Evolutionary conservation across 2,797 vertebrate species (phyloP).

Genomic region (Pteronotus mesoamericanus): DNA sequence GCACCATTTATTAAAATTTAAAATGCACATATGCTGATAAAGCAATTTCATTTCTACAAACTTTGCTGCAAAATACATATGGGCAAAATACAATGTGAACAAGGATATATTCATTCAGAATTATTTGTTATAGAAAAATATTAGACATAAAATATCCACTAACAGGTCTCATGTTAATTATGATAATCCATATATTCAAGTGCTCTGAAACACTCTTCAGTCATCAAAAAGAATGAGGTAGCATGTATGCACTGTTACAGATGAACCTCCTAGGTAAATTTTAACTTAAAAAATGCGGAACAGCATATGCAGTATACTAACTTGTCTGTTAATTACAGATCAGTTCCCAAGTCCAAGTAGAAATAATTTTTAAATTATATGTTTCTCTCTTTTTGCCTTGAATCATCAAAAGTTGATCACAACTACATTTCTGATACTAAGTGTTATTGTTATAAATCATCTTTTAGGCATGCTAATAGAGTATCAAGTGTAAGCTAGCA

Average conservation of each 20-base stretch:
- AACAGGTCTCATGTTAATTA: not conserved
- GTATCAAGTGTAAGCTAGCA: constrained; percentile 25
- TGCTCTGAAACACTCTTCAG: not conserved
- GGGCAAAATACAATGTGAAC: not conserved
- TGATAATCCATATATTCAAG: not conserved
- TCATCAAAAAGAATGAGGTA: not conserved
- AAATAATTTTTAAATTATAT: not conserved
- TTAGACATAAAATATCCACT: not conserved
- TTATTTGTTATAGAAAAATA: not conserved
- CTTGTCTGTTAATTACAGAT: not conserved
- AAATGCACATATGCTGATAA: not conserved
- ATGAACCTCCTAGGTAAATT: not conserved
- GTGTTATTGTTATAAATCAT: constrained; percentile 47
- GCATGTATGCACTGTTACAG: not conserved
- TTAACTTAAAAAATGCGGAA: not conserved
- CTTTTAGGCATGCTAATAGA: constrained; percentile 15
- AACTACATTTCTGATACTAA: constrained; percentile 15
- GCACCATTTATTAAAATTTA: not conserved
- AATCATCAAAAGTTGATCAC: constrained; percentile 40
- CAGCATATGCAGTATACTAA: not conserved
- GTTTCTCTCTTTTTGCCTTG: not conserved
- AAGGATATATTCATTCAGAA: not conserved
- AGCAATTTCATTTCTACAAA: not conserved
- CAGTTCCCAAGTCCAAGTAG: not conserved
- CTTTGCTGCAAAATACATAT: not conserved